Conservation (phyloP, 2,113 vertebrate genomes). For the Odocoileus hemionus region DNA sequence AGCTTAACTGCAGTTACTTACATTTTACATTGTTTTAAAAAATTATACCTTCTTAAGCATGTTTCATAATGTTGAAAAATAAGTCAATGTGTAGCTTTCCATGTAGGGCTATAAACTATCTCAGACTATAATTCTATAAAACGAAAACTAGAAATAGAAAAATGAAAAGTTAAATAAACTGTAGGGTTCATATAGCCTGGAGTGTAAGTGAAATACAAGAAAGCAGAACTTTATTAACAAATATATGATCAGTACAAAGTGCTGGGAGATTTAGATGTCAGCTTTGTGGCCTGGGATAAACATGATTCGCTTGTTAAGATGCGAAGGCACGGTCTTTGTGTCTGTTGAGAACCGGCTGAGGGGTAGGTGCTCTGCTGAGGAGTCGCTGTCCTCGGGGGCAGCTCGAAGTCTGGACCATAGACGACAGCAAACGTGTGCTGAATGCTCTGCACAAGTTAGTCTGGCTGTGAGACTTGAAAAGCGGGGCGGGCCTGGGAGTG, state of each 20-base stretch:
- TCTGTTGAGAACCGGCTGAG: neutral
- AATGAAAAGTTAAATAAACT: neutral
- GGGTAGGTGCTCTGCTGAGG: neutral
- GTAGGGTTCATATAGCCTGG: neutral
- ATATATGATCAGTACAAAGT: neutral
- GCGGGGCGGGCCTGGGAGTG: neutral
- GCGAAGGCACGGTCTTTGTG: neutral
- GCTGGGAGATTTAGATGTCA: neutral
- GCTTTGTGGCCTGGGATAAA: neutral
- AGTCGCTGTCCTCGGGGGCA: neutral
- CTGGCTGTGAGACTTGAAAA: neutral
- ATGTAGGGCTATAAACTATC: neutral
- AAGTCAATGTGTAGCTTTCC: neutral
- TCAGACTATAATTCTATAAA: neutral
- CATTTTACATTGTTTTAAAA: neutral
- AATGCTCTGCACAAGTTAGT: neutral
- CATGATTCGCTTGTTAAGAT: neutral
- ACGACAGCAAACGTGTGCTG: neutral
- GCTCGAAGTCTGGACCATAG: neutral
- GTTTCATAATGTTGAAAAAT: neutral
- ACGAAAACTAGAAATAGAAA: neutral
- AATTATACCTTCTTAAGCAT: neutral
- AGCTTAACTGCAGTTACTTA: neutral
- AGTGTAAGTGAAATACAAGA: neutral
- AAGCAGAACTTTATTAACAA: neutral